These are phyloP conservation scores for Microctonus brassicae DNA, from an alignment of 2,888 invertebrate species.

Conservation along the genomic window DNA sequence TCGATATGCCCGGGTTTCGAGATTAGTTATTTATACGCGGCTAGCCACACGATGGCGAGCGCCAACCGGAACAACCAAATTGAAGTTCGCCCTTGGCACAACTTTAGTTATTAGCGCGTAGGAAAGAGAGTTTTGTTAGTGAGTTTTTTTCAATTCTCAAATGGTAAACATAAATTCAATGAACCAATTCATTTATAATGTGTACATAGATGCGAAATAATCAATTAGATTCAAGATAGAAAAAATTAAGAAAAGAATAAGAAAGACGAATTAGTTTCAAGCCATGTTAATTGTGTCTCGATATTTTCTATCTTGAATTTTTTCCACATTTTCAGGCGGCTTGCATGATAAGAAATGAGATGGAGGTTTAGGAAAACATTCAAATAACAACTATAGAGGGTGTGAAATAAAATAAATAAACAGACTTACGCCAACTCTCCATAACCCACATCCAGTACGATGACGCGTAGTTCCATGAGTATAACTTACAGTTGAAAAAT, in stretches of 20 bases:
- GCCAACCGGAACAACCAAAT: slow-evolving; percentile 29
- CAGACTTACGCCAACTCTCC: slow-evolving; percentile 51
- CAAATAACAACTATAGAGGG: slow-evolving; percentile 9
- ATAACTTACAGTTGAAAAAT: slow-evolving; percentile 56
- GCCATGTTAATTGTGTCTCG: not conserved
- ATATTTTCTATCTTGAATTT: slow-evolving; percentile 53
- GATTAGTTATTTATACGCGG: slow-evolving; percentile 62
- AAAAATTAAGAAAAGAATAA: too few relatives aligned
- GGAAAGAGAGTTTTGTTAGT: not conserved
- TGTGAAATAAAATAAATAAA: not conserved
- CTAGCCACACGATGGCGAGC: slow-evolving; percentile 21
- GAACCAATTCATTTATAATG: not conserved
- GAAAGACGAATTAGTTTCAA: too few relatives aligned
- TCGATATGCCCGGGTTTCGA: slow-evolving; percentile 60
- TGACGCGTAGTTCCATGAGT: slow-evolving; percentile 48
- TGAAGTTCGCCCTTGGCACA: slow-evolving; percentile 26
- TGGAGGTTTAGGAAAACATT: not conserved
- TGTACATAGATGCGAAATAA: too few relatives aligned
- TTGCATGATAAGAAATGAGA: slow-evolving; percentile 38
- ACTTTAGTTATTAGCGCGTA: slow-evolving; percentile 36
- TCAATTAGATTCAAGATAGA: too few relatives aligned
- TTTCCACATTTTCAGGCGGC: slow-evolving; percentile 59
- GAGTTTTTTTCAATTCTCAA: slow-evolving; percentile 4
- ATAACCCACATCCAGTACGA: slow-evolving; percentile 61
- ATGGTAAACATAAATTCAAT: not conserved